phyloP scores from a whole-genome alignment of 1,140 invertebrate species.

The Vanessa atalanta region DNA sequence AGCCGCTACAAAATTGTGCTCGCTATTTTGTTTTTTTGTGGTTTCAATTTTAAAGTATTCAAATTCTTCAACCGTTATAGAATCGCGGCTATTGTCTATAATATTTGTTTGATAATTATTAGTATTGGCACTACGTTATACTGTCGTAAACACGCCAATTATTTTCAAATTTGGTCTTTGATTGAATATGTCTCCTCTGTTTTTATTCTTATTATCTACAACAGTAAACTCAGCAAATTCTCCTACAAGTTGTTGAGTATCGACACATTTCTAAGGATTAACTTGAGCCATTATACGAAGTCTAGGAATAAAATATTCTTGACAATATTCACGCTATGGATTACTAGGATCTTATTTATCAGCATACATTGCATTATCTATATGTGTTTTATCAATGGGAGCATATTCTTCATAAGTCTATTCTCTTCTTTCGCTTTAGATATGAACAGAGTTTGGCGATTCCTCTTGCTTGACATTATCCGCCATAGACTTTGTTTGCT shows the following conservation, averaged over 20 bases:
- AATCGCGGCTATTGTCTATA: slow-evolving; percentile 47
- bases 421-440: slow-evolving; percentile 60
- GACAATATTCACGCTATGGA: slow-evolving; percentile 45
- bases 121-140: slow-evolving; percentile 44
- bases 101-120: slow-evolving; percentile 44
- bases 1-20: slow-evolving; percentile 50
- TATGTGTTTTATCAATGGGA: slow-evolving; percentile 45
- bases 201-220: slow-evolving; percentile 47
- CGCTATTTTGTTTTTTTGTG: slow-evolving; percentile 54
- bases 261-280: slow-evolving; percentile 58
- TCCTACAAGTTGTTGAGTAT: slow-evolving; percentile 49
- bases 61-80: slow-evolving; percentile 44
- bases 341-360: slow-evolving; percentile 51
- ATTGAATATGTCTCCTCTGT: slow-evolving; percentile 58
- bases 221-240: slow-evolving; percentile 50
- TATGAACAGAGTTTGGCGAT: slow-evolving; percentile 65
- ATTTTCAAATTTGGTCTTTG: slow-evolving; percentile 56
- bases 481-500: slow-evolving; percentile 61
- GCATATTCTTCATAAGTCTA: slow-evolving; percentile 50
- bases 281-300: slow-evolving; percentile 41
- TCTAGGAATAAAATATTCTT: slow-evolving; percentile 46
- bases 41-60: slow-evolving; percentile 60
- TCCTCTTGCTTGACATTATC: slow-evolving; percentile 55
- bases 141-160: slow-evolving; percentile 47
- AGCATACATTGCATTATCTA: slow-evolving; percentile 48